Percentiles rank a stretch among this genome's conserved stretches.
Conservation (phyloP, 2,888 invertebrate species). For the Heteropelma amictum region DNA sequence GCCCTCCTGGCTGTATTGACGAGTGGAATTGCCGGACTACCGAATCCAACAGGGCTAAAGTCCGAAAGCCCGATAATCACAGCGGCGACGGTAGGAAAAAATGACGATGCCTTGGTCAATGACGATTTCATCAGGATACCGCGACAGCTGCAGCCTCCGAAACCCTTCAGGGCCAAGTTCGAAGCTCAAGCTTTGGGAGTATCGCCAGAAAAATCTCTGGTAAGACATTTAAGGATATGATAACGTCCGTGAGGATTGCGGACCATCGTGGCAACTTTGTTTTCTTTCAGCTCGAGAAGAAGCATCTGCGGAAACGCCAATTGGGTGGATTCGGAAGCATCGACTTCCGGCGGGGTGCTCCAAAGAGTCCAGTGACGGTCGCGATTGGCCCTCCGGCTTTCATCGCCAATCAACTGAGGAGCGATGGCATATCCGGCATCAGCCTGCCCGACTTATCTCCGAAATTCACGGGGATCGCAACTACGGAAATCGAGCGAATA, state of each 20-base stretch:
- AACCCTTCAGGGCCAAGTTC: slow-evolving; percentile 42
- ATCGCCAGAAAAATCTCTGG: slow-evolving; percentile 9
- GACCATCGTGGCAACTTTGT: background rate
- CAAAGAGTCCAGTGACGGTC: slow-evolving; percentile 31
- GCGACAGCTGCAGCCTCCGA: slow-evolving; percentile 57
- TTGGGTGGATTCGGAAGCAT: slow-evolving; percentile 57
- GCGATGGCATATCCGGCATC: slow-evolving; percentile 40
- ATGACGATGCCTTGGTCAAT: background rate
- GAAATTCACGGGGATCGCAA: background rate
- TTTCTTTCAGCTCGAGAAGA: slow-evolving; percentile 45
- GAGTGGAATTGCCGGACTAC: slow-evolving; percentile 60
- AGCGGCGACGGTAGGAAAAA: slow-evolving; percentile 20
- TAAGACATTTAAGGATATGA: background rate
- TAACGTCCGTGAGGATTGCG: background rate
- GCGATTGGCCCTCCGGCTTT: slow-evolving; percentile 21
- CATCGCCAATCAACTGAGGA: slow-evolving; percentile 30
- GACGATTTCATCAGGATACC: slow-evolving; percentile 54
- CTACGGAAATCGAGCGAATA: slow-evolving; percentile 28
- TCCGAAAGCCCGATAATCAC: slow-evolving; percentile 38
- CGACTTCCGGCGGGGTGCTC: slow-evolving; percentile 25
- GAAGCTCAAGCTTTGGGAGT: slow-evolving; percentile 13
- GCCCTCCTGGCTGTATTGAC: slow-evolving; percentile 63
- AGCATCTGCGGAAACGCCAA: slow-evolving; percentile 66
- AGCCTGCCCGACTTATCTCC: slow-evolving; percentile 35
- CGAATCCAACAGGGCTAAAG: slow-evolving; percentile 63